A percentile compares a stretch with the other conserved stretches of the same genome.
Evolutionary conservation across 2,888 invertebrate genomes (phyloP).

Genomic region (Diploptera punctata): DNA sequence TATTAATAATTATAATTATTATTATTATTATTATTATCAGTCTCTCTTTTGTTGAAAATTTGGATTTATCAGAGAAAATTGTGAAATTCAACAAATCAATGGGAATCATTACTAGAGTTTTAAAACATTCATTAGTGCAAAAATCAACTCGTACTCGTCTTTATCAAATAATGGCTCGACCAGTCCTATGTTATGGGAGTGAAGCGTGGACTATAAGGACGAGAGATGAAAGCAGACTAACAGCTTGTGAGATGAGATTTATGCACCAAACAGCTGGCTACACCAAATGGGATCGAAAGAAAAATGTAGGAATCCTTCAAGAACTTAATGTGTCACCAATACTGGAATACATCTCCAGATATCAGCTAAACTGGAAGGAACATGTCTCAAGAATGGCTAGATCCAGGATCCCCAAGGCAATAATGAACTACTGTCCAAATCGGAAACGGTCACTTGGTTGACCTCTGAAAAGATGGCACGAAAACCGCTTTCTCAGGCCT

Average conservation of each 20-base stretch:
- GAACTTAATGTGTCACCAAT: too few relatives aligned
- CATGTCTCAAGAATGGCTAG: background rate
- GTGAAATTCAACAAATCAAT: background rate
- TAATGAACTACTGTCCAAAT: background rate
- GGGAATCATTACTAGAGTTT: background rate
- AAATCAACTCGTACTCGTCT: background rate
- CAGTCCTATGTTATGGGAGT: background rate
- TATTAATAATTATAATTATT: too few relatives aligned
- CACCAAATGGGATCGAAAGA: background rate
- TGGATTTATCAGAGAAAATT: background rate
- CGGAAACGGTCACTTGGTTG: background rate
- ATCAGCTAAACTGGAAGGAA: background rate
- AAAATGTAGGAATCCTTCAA: too few relatives aligned
- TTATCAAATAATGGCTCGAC: background rate
- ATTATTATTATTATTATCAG: background rate
- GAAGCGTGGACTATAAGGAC: background rate
- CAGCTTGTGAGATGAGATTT: background rate
- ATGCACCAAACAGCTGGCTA: background rate
- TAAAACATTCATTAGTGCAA: background rate
- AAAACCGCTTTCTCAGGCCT: background rate
- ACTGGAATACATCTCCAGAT: too few relatives aligned
- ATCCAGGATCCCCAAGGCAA: background rate
- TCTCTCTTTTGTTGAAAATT: background rate
- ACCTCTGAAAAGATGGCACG: background rate
- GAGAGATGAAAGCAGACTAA: background rate